These are phyloP conservation scores for Stegophylla sp. DNA, from an alignment of 2,888 invertebrate species.

Conservation along the genomic window DNA sequence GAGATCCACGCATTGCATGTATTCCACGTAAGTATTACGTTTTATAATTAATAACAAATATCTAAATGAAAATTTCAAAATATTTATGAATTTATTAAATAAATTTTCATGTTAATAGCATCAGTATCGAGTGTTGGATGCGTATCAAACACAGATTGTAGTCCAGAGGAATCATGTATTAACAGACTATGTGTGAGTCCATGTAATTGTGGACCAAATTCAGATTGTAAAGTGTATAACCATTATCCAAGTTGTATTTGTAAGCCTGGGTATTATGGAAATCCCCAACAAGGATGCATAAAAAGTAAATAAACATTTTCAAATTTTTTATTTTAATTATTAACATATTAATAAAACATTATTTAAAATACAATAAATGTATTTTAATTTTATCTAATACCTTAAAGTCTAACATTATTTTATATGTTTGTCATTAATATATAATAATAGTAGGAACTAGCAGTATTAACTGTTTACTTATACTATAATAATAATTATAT, in stretches of 20 bases:
- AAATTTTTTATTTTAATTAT: not conserved
- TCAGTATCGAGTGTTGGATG: constrained; percentile 75
- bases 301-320: constrained; percentile 70
- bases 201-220: constrained; percentile 83
- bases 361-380: no score
- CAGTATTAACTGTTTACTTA: not conserved
- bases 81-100: constrained; percentile 60
- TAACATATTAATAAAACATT: no score
- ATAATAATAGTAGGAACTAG: not conserved
- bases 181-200: constrained; percentile 82
- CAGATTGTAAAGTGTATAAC: constrained; percentile 81
- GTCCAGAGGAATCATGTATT: constrained; percentile 81
- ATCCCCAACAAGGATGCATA: constrained; percentile 81
- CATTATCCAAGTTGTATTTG: constrained; percentile 89
- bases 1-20: constrained; percentile 76
- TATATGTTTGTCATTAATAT: not conserved
- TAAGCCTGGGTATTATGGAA: constrained; percentile 81
- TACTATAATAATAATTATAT: not conserved
- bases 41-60: constrained; percentile 13
- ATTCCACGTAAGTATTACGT: constrained; percentile 76
- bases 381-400: no score
- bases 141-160: constrained; percentile 80
- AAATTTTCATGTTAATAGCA: constrained; percentile 68
- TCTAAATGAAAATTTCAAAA: not conserved
- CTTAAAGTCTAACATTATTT: not conserved